Evolutionary conservation across 2,888 invertebrate genomes (phyloP).

Genomic region (Anarsia innoxiella): DNA sequence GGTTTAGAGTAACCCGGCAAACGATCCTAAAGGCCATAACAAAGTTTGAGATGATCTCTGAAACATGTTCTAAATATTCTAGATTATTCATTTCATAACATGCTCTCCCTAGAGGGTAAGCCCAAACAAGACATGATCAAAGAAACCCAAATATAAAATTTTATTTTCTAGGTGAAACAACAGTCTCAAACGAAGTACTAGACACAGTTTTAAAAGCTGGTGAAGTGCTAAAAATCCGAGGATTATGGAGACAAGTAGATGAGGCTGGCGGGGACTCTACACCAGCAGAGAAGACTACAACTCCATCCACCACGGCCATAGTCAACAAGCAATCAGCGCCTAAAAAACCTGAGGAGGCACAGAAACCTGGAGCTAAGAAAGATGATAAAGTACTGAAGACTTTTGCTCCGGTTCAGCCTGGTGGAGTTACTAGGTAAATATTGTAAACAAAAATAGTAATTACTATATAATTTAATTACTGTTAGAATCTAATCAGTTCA

Average conservation of each 20-base stretch:
- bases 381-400: slow-evolving; percentile 67
- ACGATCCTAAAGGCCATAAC: too few species aligned
- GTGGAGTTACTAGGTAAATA: slow-evolving; percentile 46
- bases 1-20: too few species aligned
- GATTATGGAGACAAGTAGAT: slow-evolving; percentile 83
- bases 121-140: too few species aligned
- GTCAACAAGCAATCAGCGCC: slow-evolving; percentile 37
- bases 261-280: slow-evolving; percentile 48
- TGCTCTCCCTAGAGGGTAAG: too few species aligned
- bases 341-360: slow-evolving; percentile 50
- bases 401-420: slow-evolving; percentile 46
- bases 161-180: slow-evolving; percentile 79
- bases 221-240: slow-evolving; percentile 86
- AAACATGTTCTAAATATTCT: too few species aligned
- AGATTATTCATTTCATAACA: too few species aligned
- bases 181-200: slow-evolving; percentile 88
- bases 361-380: slow-evolving; percentile 63
- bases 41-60: too few species aligned
- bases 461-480: neutral
- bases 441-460: neutral
- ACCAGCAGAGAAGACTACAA: slow-evolving; percentile 43
- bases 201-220: slow-evolving; percentile 88
- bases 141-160: too few species aligned
- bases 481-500: neutral
- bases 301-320: slow-evolving; percentile 27